phyloP scores from a whole-genome alignment of 2,113 vertebrate genomes.

The Aldabrachelys gigantea region DNA sequence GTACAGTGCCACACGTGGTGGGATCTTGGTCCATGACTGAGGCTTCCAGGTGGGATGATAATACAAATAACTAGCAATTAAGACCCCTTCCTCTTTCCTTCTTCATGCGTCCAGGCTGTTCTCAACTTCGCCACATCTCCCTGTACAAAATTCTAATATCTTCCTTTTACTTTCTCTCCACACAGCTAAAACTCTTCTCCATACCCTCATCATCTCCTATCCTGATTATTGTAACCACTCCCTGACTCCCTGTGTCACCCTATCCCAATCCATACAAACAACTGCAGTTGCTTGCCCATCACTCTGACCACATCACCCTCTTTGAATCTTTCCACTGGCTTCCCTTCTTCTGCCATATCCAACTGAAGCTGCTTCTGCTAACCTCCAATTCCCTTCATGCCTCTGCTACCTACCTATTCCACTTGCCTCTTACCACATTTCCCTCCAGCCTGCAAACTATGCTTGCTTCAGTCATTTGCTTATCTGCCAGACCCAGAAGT shows the following conservation, averaged over 20 bases:
- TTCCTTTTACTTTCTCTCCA: not conserved
- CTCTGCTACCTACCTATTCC: not conserved
- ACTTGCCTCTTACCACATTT: not conserved
- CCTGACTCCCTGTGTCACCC: not conserved
- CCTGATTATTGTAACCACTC: not conserved
- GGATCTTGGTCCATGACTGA: not conserved
- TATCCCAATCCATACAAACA: not conserved
- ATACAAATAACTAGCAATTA: not conserved
- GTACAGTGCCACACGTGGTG: not conserved
- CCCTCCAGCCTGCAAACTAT: not conserved
- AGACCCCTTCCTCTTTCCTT: not conserved
- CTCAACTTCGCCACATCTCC: not conserved
- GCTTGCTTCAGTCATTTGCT: not conserved
- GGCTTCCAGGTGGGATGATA: not conserved
- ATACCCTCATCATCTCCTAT: not conserved
- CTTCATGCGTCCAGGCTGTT: not conserved
- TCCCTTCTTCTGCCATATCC: not conserved
- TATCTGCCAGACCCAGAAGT: not conserved
- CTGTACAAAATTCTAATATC: not conserved
- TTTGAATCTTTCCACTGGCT: not conserved
- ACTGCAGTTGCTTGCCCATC: rapidly evolving
- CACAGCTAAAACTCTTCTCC: constrained; percentile 5
- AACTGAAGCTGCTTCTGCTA: not conserved
- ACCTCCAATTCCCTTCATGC: not conserved
- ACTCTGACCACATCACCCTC: not conserved